These are phyloP conservation scores for Austrofundulus limnaeus DNA, from an alignment of 2,113 vertebrate species.

Conservation along the genomic window DNA sequence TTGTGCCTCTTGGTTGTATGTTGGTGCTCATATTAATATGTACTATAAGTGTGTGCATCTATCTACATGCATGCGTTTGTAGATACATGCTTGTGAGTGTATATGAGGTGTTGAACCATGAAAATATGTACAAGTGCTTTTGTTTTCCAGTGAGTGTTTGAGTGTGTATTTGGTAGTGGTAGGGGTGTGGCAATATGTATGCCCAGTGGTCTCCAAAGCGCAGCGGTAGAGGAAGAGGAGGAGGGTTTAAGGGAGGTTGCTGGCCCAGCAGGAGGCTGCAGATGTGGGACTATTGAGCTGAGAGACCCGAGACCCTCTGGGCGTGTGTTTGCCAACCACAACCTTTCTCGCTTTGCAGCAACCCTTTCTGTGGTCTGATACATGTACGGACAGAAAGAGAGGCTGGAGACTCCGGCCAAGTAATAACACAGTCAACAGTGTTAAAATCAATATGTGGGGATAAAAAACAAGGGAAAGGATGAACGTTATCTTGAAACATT, in stretches of 20 bases:
- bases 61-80: slow-evolving; percentile 4
- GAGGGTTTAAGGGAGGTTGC: slow-evolving; percentile 58
- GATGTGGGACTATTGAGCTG: slow-evolving; percentile 80
- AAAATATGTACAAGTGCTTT: not conserved
- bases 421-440: slow-evolving; percentile 6
- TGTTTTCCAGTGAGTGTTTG: not conserved
- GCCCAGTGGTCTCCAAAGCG: slow-evolving; percentile 59
- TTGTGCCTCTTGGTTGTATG: slow-evolving; percentile 36
- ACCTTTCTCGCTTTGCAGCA: slow-evolving; percentile 59
- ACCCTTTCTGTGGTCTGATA: slow-evolving; percentile 61
- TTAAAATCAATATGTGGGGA: not conserved
- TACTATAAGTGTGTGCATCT: not conserved
- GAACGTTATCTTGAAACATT: not conserved
- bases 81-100: slow-evolving; percentile 8
- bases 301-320: slow-evolving; percentile 74
- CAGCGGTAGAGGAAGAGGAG: slow-evolving; percentile 43
- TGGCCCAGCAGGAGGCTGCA: slow-evolving; percentile 79
- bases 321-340: slow-evolving; percentile 74
- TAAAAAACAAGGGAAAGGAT: not conserved
- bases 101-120: not conserved
- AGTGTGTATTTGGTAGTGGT: slow-evolving; percentile 22
- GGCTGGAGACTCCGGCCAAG: slow-evolving; percentile 23
- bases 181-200: slow-evolving; percentile 34
- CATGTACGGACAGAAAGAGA: slow-evolving; percentile 37
- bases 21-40: slow-evolving; percentile 14